Evolutionary conservation across 2,113 vertebrate species (phyloP).

Genomic region (Perca schrenkii): DNA sequence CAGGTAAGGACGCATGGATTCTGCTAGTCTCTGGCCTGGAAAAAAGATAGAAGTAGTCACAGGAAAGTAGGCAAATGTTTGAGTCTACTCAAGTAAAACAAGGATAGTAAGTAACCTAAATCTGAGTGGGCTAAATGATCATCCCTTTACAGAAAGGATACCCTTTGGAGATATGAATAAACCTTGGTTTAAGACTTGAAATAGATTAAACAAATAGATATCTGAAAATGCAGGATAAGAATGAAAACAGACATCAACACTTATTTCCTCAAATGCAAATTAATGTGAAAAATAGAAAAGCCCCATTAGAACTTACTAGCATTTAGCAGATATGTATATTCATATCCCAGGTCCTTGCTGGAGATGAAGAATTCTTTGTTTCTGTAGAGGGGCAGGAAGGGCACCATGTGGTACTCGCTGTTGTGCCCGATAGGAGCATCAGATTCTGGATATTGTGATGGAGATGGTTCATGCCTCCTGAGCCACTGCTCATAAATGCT

Average conservation of each 20-base stretch:
- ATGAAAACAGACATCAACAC: background rate
- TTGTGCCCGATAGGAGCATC: constrained; percentile 96
- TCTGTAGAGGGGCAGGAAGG: constrained; percentile 92
- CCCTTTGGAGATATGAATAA: background rate
- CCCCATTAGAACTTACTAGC: constrained; percentile 85
- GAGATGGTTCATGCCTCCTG: constrained; percentile 87
- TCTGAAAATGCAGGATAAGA: background rate
- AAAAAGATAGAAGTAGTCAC: background rate
- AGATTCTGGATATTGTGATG: constrained; percentile 88
- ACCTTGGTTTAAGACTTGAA: background rate
- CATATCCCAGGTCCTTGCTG: constrained; percentile 93
- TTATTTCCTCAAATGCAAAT: background rate
- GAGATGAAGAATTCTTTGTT: constrained; percentile 93
- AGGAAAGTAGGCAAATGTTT: background rate
- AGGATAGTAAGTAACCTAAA: background rate
- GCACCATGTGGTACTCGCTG: constrained; percentile 93
- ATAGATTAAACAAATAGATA: background rate
- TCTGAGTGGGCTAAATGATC: background rate
- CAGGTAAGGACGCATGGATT: constrained; percentile 86
- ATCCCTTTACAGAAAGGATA: background rate
- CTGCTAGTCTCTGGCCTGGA: constrained; percentile 82
- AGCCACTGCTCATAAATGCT: constrained; percentile 97
- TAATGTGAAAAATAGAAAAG: background rate
- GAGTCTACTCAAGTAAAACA: background rate
- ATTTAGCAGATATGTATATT: constrained; percentile 90